Conservation (phyloP, 2,797 vertebrate genomes). For the Paguma larvata region DNA sequence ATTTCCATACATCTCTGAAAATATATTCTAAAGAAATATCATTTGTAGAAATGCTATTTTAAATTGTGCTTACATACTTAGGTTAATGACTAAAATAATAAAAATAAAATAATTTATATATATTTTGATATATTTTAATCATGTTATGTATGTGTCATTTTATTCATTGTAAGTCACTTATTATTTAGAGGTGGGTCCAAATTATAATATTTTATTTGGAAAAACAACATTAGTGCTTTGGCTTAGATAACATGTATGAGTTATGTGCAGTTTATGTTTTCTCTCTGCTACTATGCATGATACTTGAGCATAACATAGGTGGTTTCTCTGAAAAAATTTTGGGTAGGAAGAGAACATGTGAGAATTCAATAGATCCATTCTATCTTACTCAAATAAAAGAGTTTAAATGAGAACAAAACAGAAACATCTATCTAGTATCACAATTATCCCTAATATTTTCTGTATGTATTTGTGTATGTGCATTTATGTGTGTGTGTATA, state of each 20-base stretch:
- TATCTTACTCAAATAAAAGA: background rate
- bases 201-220: background rate
- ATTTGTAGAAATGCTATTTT: background rate
- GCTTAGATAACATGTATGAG: background rate
- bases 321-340: background rate
- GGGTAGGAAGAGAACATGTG: background rate
- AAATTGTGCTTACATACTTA: background rate
- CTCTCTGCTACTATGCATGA: background rate
- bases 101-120: background rate
- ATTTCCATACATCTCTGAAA: background rate
- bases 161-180: background rate
- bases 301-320: background rate
- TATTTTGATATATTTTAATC: background rate
- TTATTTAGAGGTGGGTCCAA: background rate
- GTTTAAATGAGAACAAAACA: background rate
- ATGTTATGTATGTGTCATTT: background rate
- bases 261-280: background rate
- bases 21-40: background rate
- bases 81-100: background rate
- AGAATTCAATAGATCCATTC: background rate
- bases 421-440: background rate
- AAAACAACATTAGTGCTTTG: background rate
- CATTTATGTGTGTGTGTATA: background rate
- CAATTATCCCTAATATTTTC: background rate
- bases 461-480: background rate